phyloP scores from a whole-genome alignment of 2,113 vertebrate species.

The Sturnira hondurensis region DNA sequence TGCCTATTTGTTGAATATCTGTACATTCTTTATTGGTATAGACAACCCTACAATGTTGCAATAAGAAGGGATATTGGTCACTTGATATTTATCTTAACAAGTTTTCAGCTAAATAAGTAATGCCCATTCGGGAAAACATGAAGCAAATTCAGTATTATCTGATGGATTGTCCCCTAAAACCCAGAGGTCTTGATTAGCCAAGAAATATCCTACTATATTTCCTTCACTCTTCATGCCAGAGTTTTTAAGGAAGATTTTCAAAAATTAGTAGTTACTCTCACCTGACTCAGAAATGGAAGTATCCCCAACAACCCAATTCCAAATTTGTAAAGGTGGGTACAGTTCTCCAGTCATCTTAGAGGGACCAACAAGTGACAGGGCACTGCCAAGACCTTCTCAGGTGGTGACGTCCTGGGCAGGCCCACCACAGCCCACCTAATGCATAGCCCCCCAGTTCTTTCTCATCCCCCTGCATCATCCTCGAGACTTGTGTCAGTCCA shows the following conservation, averaged over 20 bases:
- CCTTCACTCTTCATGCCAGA: background rate
- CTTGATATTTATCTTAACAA: background rate
- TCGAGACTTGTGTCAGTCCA: background rate
- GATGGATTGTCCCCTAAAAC: background rate
- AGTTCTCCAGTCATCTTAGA: background rate
- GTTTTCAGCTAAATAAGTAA: background rate
- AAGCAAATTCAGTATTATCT: background rate
- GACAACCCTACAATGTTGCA: background rate
- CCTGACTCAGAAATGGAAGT: background rate
- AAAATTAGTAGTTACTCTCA: background rate
- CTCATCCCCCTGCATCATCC: background rate
- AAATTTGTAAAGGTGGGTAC: background rate
- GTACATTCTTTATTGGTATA: background rate
- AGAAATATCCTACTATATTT: background rate
- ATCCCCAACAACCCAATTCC: background rate
- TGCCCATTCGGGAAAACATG: background rate
- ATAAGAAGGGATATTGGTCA: background rate
- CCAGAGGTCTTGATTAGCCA: background rate
- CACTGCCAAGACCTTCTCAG: background rate
- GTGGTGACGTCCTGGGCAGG: background rate
- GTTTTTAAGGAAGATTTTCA: background rate
- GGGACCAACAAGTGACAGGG: background rate
- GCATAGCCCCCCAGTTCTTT: background rate
- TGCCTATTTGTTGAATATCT: background rate
- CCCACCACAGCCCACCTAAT: background rate